Evolutionary conservation across 2,888 invertebrate genomes (phyloP), one percentile per base, ranked within the genome.

Genomic region (Epirrhoe tristata): DNA sequence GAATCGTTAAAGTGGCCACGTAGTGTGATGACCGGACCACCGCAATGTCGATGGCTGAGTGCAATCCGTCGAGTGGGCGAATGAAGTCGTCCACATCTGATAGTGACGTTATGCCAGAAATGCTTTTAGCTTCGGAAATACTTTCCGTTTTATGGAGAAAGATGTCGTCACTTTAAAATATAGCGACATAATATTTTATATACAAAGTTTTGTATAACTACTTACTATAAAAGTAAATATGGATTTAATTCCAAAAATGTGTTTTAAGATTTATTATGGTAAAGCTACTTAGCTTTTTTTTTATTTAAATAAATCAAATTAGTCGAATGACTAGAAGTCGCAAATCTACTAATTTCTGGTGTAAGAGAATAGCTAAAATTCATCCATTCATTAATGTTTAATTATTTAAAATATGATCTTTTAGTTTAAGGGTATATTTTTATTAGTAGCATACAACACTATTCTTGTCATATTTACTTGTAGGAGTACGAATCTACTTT

Each of bases 1-100:
- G 91, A 82, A 84, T 92, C 91, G 86, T 92, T 92, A 91, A 86
- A 87, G 84, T 87, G 88, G 87, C 86, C 88, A 86, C 79, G 68
- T 77, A 76, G 85, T 87, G 83, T 91, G 91, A 92, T 84, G 87
- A 73, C 74, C 74, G 79, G 92, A 92, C 93, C 93, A 91, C 93
- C 93, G 80, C 79, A 83, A 80, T 77, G 78, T 84, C 84, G 85
- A 83, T 79, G 73, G 77, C 83, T 84, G 65, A 79, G 71, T 80
- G 73, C 72, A 75, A 70, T 69, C 53, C 34, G 63, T 59, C 52
- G 53, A 64, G 61, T 68, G 68, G 68, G 48, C 59, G 55, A 60
- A 60, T 69, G 59, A 65, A 67, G 67, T 56, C 53, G 61, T 65
- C 63, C 63, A 66, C 60, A 63, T 63, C 63, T 34, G 53, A 59